Conservation (phyloP, 1,140 invertebrate genomes). For the Ceratoteleas bidentatus region DNA sequence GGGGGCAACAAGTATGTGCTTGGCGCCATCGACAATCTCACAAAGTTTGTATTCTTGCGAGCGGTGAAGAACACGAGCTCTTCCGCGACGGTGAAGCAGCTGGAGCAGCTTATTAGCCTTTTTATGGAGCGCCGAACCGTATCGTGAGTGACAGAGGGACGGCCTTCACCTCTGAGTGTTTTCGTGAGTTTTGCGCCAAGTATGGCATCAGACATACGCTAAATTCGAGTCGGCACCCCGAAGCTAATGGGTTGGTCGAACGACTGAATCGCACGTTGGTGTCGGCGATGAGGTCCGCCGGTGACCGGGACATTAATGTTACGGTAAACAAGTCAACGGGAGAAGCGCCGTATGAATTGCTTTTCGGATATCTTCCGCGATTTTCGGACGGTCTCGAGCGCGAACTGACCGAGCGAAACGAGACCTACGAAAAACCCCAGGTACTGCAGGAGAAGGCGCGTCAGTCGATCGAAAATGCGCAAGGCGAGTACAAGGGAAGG, state of each 20-base stretch:
- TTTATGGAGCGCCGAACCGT: too few relatives aligned
- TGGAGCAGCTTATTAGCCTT: too few relatives aligned
- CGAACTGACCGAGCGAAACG: slow-evolving; percentile 15
- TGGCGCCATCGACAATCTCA: slow-evolving; percentile 8
- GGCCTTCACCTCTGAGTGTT: too few relatives aligned
- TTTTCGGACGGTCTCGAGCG: slow-evolving; percentile 20
- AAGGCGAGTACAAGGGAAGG: slow-evolving; percentile 3
- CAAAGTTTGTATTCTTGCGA: slow-evolving; percentile 9
- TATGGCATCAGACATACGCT: too few relatives aligned
- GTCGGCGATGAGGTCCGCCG: too few relatives aligned
- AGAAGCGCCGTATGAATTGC: slow-evolving; percentile 34
- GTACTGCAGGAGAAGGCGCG: slow-evolving; percentile 23
- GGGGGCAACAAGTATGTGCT: slow-evolving; percentile 7
- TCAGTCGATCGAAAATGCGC: slow-evolving; percentile 4
- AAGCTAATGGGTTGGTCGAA: too few relatives aligned
- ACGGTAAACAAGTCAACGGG: slow-evolving; percentile 45
- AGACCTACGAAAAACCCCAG: slow-evolving; percentile 12
- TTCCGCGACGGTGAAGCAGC: too few relatives aligned
- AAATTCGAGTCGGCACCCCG: too few relatives aligned
- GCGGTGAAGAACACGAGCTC: too few relatives aligned
- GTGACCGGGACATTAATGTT: slow-evolving; percentile 34
- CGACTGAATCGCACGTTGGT: too few relatives aligned
- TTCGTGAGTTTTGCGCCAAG: too few relatives aligned
- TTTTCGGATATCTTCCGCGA: slow-evolving; percentile 26
- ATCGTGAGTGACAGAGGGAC: too few relatives aligned